phyloP scores from a whole-genome alignment of 2,888 invertebrate genomes.

The Pharmacophagus antenor region DNA sequence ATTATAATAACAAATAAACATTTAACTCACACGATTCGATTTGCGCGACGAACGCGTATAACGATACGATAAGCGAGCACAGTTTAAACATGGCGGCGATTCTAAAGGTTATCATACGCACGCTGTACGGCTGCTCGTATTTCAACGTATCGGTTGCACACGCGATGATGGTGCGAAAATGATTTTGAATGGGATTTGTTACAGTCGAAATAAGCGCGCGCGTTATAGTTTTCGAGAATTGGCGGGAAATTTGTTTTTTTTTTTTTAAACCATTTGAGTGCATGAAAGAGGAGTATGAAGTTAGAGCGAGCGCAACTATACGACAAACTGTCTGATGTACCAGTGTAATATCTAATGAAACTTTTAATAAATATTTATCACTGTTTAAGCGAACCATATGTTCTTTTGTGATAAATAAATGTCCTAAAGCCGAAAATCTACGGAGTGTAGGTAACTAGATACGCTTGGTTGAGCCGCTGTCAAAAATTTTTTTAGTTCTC shows the following conservation, averaged over 20 bases:
- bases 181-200: constrained; percentile 15
- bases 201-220: neutral
- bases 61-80: neutral
- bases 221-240: neutral
- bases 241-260: neutral
- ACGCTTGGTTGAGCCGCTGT: too few relatives aligned
- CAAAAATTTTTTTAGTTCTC: too few relatives aligned
- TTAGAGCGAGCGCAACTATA: too few relatives aligned
- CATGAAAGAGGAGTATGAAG: too few relatives aligned
- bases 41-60: neutral
- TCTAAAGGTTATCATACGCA: neutral
- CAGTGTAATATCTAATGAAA: too few relatives aligned
- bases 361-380: too few relatives aligned
- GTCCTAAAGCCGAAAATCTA: too few relatives aligned
- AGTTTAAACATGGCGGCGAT: constrained; percentile 1
- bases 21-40: neutral
- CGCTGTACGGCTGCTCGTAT: neutral
- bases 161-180: neutral
- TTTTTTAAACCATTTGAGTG: too few relatives aligned
- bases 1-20: neutral
- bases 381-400: too few relatives aligned
- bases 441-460: too few relatives aligned
- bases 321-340: too few relatives aligned
- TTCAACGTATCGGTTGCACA: neutral
- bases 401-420: too few relatives aligned